Evolutionary conservation across 2,888 invertebrate genomes (phyloP).

Genomic region (Cecidostiba fungosa): DNA sequence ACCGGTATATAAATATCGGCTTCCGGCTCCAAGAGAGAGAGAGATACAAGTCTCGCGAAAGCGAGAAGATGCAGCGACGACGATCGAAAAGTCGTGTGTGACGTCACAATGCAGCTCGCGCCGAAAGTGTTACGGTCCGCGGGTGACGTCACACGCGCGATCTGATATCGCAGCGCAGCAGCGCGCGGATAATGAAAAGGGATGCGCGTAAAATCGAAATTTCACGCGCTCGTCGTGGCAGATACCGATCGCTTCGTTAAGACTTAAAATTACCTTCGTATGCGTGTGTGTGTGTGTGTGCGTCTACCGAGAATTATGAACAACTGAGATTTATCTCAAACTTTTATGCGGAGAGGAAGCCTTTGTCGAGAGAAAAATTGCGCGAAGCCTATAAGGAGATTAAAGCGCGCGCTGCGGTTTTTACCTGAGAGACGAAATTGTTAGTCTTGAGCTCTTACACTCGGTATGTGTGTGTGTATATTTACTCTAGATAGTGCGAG

Average conservation of each 20-base stretch:
- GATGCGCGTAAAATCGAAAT: conserved; percentile 7
- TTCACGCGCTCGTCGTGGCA: background rate
- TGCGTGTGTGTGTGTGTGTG: background rate
- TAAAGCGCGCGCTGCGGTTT: background rate
- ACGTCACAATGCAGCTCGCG: background rate
- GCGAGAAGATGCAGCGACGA: background rate
- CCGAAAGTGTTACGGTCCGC: conserved; percentile 31
- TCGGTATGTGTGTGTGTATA: too few species aligned
- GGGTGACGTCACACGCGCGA: conserved; percentile 9
- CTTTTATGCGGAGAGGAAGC: too few species aligned
- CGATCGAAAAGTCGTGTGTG: background rate
- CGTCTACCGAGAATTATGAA: background rate
- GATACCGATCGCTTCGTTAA: conserved; percentile 8
- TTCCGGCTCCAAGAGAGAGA: background rate
- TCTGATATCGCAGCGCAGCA: background rate
- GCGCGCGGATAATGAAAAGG: background rate
- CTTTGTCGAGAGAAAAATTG: too few species aligned
- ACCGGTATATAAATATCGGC: background rate
- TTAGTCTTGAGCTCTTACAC: too few species aligned
- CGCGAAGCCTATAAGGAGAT: too few species aligned
- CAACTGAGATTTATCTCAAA: too few species aligned
- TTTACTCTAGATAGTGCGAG: too few species aligned
- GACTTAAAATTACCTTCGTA: background rate
- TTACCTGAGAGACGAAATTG: too few species aligned
- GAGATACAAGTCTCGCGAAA: background rate